phyloP scores from a whole-genome alignment of 2,113 vertebrate species.

The Spea bombifrons region DNA sequence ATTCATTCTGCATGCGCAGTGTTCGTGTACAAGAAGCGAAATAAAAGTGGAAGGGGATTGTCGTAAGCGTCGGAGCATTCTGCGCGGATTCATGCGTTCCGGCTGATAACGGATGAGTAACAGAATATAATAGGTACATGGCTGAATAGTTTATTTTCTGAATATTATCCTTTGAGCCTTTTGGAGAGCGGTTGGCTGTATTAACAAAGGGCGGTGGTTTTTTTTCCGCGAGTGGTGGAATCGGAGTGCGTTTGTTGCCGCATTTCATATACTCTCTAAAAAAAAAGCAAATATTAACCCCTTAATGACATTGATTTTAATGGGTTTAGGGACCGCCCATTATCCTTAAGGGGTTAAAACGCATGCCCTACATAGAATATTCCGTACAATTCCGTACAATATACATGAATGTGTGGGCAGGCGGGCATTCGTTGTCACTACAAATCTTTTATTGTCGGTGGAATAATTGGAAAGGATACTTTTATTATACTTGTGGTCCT shows the following conservation, averaged over 20 bases:
- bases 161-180: neutral
- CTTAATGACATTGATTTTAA: too few species aligned
- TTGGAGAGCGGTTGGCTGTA: neutral
- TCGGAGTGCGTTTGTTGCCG: constrained; percentile 10
- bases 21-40: constrained; percentile 14
- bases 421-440: too few species aligned
- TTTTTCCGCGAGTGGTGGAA: neutral
- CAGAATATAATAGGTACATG: constrained; percentile 17
- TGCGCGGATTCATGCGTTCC: constrained; percentile 6
- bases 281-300: too few species aligned
- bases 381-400: too few species aligned
- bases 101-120: constrained; percentile 30
- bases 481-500: too few species aligned
- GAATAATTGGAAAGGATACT: too few species aligned
- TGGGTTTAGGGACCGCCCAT: too few species aligned
- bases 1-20: constrained; percentile 7
- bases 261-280: neutral
- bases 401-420: too few species aligned
- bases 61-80: constrained; percentile 3
- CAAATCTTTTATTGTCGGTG: too few species aligned
- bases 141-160: neutral
- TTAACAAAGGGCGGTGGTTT: neutral
- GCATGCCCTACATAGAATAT: too few species aligned
- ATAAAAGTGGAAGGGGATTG: constrained; percentile 1
- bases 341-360: too few species aligned